Conservation (phyloP, 2,113 vertebrate genomes). For the Himantopus leucocephalus region DNA sequence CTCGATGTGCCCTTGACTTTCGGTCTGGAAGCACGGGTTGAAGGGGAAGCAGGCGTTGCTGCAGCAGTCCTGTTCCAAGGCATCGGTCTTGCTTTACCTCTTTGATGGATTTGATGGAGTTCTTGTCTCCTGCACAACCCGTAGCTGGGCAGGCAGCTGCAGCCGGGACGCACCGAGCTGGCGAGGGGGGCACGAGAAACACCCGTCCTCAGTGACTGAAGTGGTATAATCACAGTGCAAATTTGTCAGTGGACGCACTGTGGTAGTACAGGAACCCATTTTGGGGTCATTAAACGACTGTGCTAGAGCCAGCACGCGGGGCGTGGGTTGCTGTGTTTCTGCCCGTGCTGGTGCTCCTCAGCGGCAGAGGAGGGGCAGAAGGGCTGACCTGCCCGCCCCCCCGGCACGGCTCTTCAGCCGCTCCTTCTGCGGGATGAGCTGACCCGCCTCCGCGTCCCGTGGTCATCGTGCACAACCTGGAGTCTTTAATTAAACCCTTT, state of each 20-base stretch:
- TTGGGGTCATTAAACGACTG: neutral
- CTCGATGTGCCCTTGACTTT: neutral
- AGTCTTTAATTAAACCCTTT: neutral
- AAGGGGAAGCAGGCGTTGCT: neutral
- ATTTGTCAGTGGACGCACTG: neutral
- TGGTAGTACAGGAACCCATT: no score
- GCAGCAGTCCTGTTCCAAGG: neutral
- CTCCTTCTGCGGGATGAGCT: neutral
- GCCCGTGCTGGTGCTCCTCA: accelerated
- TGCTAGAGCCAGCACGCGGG: no score
- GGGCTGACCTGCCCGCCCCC: neutral
- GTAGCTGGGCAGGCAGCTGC: neutral
- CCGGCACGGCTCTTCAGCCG: accelerated
- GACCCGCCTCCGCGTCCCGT: accelerated
- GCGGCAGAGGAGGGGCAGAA: neutral
- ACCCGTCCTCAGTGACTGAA: neutral
- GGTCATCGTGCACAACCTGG: accelerated
- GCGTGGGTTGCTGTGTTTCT: accelerated
- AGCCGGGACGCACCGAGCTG: neutral
- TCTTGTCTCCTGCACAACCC: neutral
- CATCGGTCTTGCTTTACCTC: neutral
- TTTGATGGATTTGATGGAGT: neutral
- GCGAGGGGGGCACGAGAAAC: neutral
- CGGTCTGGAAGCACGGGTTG: accelerated
- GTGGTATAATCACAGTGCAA: neutral